These are phyloP conservation scores for Pangasianodon hypophthalmus DNA, from an alignment of 2,113 vertebrate genomes.

Conservation along the genomic window DNA sequence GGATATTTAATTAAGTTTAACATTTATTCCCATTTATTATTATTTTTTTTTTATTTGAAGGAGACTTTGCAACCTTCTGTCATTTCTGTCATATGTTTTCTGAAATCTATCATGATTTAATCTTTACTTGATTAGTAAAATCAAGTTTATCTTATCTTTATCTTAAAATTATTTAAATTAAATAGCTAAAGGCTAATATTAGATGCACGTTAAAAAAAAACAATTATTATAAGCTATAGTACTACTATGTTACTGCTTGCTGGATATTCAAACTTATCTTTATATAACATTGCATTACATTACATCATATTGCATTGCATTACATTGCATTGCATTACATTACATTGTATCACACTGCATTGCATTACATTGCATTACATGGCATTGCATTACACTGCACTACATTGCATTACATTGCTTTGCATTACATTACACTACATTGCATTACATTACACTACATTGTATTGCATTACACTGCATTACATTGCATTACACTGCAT, in stretches of 20 bases:
- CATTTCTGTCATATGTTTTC: not conserved
- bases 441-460: no score
- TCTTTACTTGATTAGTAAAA: not conserved
- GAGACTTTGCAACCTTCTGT: not conserved
- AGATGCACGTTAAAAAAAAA: not conserved
- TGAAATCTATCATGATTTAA: not conserved
- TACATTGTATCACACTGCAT: no score
- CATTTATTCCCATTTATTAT: not conserved
- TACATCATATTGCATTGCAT: not conserved
- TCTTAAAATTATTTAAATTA: not conserved
- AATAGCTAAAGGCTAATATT: not conserved
- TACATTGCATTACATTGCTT: no score
- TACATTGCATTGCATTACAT: no score
- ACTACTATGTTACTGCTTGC: not conserved
- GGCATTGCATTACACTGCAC: no score
- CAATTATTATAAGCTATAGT: not conserved
- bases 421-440: no score
- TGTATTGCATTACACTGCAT: no score
- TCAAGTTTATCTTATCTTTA: no score
- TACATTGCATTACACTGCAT: no score
- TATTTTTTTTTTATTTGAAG: not conserved
- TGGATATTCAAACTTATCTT: not conserved
- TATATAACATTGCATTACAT: not conserved
- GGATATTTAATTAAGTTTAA: not conserved
- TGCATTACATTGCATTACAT: no score